phyloP scores from a whole-genome alignment of 2,888 invertebrate genomes.

The Zele albiditarsus region DNA sequence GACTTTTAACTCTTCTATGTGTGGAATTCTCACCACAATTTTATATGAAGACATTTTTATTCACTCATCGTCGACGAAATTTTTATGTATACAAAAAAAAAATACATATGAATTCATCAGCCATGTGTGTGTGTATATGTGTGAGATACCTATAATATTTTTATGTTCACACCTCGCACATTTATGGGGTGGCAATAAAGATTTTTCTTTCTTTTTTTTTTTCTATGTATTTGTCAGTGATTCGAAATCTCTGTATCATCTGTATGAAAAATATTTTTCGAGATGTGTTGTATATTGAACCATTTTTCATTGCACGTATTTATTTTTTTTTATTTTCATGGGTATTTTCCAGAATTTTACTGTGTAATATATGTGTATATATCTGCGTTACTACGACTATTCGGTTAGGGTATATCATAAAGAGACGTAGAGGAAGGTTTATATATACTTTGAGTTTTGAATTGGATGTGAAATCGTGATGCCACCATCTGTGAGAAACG shows the following conservation, averaged over 20 bases:
- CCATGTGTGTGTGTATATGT: background rate
- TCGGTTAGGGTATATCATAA: background rate
- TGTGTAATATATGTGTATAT: too few species aligned
- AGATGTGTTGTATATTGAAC: background rate
- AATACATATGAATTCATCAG: background rate
- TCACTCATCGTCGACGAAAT: background rate
- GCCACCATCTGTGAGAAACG: background rate
- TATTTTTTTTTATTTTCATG: background rate
- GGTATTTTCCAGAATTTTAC: too few species aligned
- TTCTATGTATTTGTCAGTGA: background rate
- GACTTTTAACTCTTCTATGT: background rate
- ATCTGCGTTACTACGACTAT: background rate
- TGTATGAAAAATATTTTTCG: background rate
- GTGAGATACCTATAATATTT: background rate
- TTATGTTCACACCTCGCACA: background rate
- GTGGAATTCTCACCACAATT: background rate
- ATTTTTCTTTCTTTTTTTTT: background rate
- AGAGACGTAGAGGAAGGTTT: background rate
- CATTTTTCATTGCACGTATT: background rate
- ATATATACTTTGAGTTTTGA: background rate
- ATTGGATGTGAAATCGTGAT: background rate
- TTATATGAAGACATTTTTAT: slow-evolving; percentile 4
- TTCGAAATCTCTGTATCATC: background rate
- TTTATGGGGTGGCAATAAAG: background rate
- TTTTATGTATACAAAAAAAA: background rate